A percentile compares a stretch with the other conserved stretches of the same genome.
phyloP scores from a whole-genome alignment of 2,797 vertebrate genomes.

The Poliocrania exsul region DNA sequence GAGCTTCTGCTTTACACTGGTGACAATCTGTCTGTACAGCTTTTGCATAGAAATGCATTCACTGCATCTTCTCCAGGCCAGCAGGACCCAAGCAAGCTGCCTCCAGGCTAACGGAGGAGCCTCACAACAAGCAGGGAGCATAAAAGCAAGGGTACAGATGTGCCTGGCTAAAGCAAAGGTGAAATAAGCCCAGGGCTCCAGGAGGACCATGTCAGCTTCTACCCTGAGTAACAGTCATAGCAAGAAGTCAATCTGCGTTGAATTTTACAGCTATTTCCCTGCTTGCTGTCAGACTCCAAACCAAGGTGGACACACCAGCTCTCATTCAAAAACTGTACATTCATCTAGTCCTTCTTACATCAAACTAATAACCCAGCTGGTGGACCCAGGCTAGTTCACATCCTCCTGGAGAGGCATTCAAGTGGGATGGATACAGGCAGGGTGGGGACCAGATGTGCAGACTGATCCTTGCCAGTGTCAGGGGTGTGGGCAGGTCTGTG shows the following conservation, averaged over 20 bases:
- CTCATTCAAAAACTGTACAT: not conserved
- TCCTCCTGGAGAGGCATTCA: not conserved
- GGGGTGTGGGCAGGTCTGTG: not conserved
- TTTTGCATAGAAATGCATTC: not conserved
- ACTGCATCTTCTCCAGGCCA: not conserved
- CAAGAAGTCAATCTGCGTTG: not conserved
- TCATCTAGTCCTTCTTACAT: not conserved
- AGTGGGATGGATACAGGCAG: not conserved
- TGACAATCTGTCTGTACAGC: too few species aligned
- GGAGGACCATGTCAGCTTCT: not conserved
- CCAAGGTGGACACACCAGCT: not conserved
- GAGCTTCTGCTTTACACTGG: not conserved
- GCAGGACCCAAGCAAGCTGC: not conserved
- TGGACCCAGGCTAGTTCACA: not conserved
- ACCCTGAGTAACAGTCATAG: not conserved
- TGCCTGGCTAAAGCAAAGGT: not conserved
- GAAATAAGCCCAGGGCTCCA: not conserved
- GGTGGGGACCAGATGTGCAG: not conserved
- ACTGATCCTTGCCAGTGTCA: not conserved
- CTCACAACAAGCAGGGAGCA: not conserved
- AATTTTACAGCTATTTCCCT: not conserved
- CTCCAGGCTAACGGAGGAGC: not conserved
- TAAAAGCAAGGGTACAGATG: not conserved
- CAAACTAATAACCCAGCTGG: not conserved
- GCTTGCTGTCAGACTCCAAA: not conserved